These are phyloP conservation scores for Eueremaeus valkanovi DNA, from an alignment of 2,888 invertebrate species.

Conservation along the genomic window DNA sequence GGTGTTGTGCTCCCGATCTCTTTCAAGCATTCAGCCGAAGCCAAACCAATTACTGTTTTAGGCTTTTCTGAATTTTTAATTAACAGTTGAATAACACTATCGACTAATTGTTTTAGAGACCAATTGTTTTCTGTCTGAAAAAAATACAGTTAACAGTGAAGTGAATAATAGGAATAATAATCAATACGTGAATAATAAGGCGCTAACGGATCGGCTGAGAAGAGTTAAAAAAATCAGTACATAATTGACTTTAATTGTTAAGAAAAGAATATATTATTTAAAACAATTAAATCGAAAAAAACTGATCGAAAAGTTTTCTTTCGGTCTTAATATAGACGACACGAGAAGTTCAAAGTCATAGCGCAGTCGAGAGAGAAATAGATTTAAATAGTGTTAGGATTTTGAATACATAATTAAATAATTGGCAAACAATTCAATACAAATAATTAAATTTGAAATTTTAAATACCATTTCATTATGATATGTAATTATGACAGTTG, in stretches of 20 bases:
- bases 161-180: no score
- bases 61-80: conserved; percentile 23
- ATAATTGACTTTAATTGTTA: no score
- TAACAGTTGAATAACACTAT: conserved; percentile 29
- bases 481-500: conserved; percentile 37
- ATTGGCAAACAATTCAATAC: background rate
- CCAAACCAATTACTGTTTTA: conserved; percentile 34
- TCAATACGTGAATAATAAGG: no score
- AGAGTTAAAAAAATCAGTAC: no score
- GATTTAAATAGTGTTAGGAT: background rate
- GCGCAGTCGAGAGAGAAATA: background rate
- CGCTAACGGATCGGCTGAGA: no score
- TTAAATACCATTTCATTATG: conserved; percentile 25
- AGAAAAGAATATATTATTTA: background rate
- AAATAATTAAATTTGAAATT: background rate
- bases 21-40: conserved; percentile 24
- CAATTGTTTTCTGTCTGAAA: conserved; percentile 6
- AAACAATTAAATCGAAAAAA: background rate
- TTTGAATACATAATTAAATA: conserved; percentile 1
- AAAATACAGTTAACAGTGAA: background rate
- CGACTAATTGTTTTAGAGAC: conserved; percentile 27
- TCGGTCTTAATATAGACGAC: background rate
- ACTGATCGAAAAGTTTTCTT: background rate
- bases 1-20: conserved; percentile 36
- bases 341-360: background rate